Base-by-base conservation (phyloP, 1,140 invertebrate species). In the Dendroctonus ponderosae region DNA sequence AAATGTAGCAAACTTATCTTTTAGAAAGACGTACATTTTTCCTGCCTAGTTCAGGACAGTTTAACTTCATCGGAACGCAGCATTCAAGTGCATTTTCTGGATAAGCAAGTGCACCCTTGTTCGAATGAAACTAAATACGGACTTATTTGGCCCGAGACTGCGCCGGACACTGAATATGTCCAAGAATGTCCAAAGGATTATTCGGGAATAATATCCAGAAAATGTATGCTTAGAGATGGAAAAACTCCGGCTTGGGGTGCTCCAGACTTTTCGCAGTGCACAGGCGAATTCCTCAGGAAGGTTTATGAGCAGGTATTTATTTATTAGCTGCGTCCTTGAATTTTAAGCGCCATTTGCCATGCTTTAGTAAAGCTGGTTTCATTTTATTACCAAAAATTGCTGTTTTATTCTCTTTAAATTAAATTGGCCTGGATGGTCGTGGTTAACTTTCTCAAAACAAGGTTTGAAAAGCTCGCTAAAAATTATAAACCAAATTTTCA, bases 201-300 rank as follows among this genome's bases (percentile, higher is more conserved):
- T 73, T 65, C 80, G 12, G 82, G 80, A 5, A 79, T 79, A 44
- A 83, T 83, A 2, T 77, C 79, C 3, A 79, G 86, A 49, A 77
- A 81, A 5, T 88, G 86, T 68, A 80, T 81, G 38, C 82, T 86
- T 71, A 81, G 80, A n/a, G 84, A 85, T 70, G 78, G 81, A 0
- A 81, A 80, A 8, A 85, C 84, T 40, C 84, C 88, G 0, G 84
- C 85, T 63, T 92, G 91, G 90, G 82, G 85, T 49, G 77, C 83
- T 37, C 88, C 90, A 5, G 89, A 92, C 75, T 91, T 91, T 73
- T 89, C 88, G 2, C 79, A 80, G 8, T 92, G 90, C 70, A 80
- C 89, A 1, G 84, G 86, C 7, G 83, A 89, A 70, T 82, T 85
- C 2, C 76, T 92, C 8, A 76, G 83, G 39, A 78, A 82, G 60